Evolutionary conservation across 2,888 invertebrate species (phyloP), one percentile per base, ranked within the genome.

Genomic region (Sinopyrophorus schimmeli): DNA sequence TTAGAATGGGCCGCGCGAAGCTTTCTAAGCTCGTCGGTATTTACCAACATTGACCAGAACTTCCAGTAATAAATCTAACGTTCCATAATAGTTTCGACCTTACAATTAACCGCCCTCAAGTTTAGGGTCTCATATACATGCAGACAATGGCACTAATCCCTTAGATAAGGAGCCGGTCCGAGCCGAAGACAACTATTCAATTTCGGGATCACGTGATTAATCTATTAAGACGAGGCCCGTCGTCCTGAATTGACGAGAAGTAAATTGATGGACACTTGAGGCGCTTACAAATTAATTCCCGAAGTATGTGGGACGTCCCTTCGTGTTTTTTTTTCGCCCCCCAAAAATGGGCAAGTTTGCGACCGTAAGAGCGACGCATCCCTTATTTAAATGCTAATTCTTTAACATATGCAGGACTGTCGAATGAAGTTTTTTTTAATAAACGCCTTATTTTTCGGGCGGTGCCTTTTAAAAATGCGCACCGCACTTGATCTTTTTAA

Each of bases 201-300:
- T 44, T 44, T 37, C 18, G 15, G 20, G 23, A 38, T 44, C 44
- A 21, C 30, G 35, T 44, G 37, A 44, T 44, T 44, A 44, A 44
- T 44, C 31, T 37, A 30, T 9, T 27, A 38, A 37, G 37, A 28
- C 44, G 18, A 15, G 30, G 34, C 26, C 18, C 32, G 35, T 43
- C 26, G 12, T 27, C 31, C 27, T 28, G 14, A 17, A 27, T n/a
- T 18, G 43, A 43, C 27, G 34, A 30, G 31, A 21, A 24, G 12
- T 17, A 43, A 35, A 43, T 43, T 43, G 43, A 43, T 43, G 43
- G 43, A 32, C 32, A 43, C 43, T 43, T 32, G 23, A 9, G 17
- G 16, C 41, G 27, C 21, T 34, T 43, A 43, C 43, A 43, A 43
- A 43, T 43, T 43, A 27, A 17, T 18, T 11, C n/a, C n/a, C n/a